A percentile compares a stretch with the other conserved stretches of the same genome.
phyloP scores from a whole-genome alignment of 2,113 vertebrate species.

The Anseranas semipalmata region DNA sequence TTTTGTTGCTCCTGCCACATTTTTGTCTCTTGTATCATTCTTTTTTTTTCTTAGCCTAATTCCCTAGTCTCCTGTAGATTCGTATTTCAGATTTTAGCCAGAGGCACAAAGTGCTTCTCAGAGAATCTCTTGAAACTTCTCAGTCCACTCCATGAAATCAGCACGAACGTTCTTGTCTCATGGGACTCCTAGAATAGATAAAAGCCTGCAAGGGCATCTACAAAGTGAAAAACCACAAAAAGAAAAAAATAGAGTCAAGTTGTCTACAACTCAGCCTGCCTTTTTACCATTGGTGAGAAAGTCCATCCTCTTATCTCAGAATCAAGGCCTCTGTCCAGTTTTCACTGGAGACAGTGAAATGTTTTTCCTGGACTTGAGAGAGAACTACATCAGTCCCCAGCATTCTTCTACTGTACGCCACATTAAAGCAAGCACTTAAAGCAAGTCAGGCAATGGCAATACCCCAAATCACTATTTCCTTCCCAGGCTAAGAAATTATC shows the following conservation, averaged over 20 bases:
- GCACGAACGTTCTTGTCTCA: constrained; percentile 12
- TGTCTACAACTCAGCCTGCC: background rate
- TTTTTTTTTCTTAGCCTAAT: constrained; percentile 3
- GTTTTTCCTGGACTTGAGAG: background rate
- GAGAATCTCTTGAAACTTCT: constrained; percentile 38
- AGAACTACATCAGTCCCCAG: background rate
- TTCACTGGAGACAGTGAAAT: background rate
- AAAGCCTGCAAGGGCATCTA: constrained; percentile 41
- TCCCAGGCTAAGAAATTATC: background rate
- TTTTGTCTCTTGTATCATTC: background rate
- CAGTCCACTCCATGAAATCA: constrained; percentile 44
- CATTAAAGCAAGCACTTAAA: background rate
- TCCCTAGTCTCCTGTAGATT: constrained; percentile 41
- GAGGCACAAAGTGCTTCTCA: constrained; percentile 34
- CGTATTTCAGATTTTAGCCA: constrained; percentile 48
- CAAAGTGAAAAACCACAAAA: constrained; percentile 9
- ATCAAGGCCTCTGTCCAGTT: background rate
- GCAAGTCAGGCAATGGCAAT: rapidly evolving
- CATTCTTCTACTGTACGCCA: rapidly evolving
- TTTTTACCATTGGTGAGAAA: background rate
- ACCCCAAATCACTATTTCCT: background rate
- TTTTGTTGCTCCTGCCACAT: constrained; percentile 16
- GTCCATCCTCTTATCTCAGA: background rate
- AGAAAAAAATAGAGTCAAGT: background rate
- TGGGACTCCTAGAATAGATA: constrained; percentile 42